phyloP scores from a whole-genome alignment of 64 coral and sea anemone genomes.

The Hydrozoanthus tunicans region DNA sequence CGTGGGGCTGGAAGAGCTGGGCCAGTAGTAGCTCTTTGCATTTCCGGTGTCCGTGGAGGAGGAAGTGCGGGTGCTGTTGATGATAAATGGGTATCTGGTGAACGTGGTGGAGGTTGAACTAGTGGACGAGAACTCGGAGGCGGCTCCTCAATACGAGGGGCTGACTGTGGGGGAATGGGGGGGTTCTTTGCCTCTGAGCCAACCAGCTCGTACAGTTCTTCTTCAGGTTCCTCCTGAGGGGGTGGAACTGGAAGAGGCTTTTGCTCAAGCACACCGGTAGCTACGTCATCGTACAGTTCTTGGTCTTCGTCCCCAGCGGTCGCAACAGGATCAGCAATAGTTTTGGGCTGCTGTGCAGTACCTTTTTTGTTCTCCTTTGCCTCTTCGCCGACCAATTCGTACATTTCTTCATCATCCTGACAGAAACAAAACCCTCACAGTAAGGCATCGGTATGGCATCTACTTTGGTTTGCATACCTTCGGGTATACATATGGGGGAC shows the following conservation, averaged over 20 bases:
- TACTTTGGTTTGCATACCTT: too few relatives aligned
- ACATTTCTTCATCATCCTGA: conserved; percentile 34
- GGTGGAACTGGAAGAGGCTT: background rate
- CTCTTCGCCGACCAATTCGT: conserved; percentile 44
- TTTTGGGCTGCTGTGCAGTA: background rate
- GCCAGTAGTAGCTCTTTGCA: background rate
- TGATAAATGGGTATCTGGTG: conserved; percentile 34
- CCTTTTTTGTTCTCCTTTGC: background rate
- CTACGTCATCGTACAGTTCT: conserved; percentile 65
- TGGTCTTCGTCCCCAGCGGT: conserved; percentile 17
- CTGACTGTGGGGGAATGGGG: conserved; percentile 3
- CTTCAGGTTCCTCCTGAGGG: conserved; percentile 10
- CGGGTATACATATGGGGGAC: too few relatives aligned
- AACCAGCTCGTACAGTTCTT: conserved; percentile 58
- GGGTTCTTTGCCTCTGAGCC: conserved; percentile 22
- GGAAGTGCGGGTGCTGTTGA: conserved; percentile 30
- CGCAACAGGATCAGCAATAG: background rate
- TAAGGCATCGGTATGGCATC: too few relatives aligned
- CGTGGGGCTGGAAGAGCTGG: conserved; percentile 32
- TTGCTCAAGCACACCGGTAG: background rate
- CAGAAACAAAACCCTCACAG: background rate
- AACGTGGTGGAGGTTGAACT: conserved; percentile 3
- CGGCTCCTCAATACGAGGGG: conserved; percentile 35
- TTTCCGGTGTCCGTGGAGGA: conserved; percentile 29
- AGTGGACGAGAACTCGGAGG: background rate